A percentile compares a stretch with the other conserved stretches of the same genome.
Conservation (phyloP, 2,888 invertebrate genomes). For the Drosophila gaucha region DNA sequence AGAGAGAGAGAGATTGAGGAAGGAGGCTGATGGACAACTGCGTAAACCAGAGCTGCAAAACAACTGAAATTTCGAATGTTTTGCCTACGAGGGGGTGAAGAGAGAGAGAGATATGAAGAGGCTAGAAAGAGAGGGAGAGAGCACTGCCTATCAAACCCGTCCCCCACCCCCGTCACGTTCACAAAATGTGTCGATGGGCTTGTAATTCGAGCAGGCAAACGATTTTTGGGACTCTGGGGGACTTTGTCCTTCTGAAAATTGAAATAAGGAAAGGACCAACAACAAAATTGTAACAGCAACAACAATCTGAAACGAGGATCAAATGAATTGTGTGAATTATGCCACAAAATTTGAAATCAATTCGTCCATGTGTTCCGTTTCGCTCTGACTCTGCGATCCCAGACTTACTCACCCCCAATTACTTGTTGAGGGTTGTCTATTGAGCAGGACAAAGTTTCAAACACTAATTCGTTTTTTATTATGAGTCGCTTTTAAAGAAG, state of each 20-base stretch:
- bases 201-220: conserved; percentile 56
- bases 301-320: conserved; percentile 52
- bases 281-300: conserved; percentile 46
- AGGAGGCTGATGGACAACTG: conserved; percentile 52
- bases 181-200: conserved; percentile 47
- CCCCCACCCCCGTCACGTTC: conserved; percentile 10
- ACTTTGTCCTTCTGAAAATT: conserved; percentile 28
- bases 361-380: conserved; percentile 71
- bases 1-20: not conserved
- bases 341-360: conserved; percentile 83
- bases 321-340: conserved; percentile 78
- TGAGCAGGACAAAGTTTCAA: not conserved
- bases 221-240: conserved; percentile 13
- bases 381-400: not conserved
- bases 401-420: not conserved
- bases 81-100: conserved; percentile 26
- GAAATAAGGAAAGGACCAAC: conserved; percentile 22
- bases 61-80: conserved; percentile 47
- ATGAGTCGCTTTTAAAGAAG: not conserved
- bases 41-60: conserved; percentile 38
- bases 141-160: not conserved
- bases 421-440: not conserved
- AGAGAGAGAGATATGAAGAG: not conserved
- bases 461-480: not conserved
- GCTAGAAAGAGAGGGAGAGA: not conserved